Conservation (phyloP, 2,113 vertebrate species). For the Colossoma macropomum region DNA sequence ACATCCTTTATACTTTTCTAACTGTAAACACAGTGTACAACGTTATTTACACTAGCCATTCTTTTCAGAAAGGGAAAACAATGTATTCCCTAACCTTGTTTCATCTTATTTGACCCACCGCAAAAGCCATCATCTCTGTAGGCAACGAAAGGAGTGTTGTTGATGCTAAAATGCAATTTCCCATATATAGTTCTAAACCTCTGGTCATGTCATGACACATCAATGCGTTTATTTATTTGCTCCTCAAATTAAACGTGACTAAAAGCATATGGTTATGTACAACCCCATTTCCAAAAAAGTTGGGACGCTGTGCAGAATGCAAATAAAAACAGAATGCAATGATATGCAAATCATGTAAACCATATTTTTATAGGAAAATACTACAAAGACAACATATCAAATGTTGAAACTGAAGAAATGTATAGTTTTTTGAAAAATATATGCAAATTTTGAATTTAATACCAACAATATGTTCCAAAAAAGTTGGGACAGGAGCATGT, state of each 20-base stretch:
- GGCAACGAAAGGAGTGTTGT: neutral
- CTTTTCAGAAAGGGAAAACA: conserved; percentile 19
- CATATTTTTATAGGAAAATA: no score
- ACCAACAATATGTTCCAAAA: no score
- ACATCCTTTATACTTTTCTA: conserved; percentile 22
- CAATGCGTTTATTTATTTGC: neutral
- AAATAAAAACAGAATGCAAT: no score
- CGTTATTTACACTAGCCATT: conserved; percentile 35
- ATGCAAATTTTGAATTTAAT: no score
- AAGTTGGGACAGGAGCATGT: no score
- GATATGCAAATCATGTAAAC: no score
- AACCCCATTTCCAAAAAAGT: no score
- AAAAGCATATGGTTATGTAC: neutral
- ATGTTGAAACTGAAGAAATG: no score
- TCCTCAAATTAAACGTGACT: neutral
- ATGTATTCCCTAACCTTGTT: neutral
- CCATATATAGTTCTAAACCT: neutral
- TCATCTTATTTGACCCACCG: conserved; percentile 19
- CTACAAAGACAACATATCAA: no score
- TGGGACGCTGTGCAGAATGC: no score
- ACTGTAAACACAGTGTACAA: conserved; percentile 43
- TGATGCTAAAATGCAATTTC: conserved; percentile 10
- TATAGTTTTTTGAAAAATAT: no score
- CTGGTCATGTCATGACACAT: neutral
- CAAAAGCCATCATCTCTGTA: conserved; percentile 7